phyloP scores from a whole-genome alignment of 2,797 vertebrate genomes.

The Rhabdomys pumilio region DNA sequence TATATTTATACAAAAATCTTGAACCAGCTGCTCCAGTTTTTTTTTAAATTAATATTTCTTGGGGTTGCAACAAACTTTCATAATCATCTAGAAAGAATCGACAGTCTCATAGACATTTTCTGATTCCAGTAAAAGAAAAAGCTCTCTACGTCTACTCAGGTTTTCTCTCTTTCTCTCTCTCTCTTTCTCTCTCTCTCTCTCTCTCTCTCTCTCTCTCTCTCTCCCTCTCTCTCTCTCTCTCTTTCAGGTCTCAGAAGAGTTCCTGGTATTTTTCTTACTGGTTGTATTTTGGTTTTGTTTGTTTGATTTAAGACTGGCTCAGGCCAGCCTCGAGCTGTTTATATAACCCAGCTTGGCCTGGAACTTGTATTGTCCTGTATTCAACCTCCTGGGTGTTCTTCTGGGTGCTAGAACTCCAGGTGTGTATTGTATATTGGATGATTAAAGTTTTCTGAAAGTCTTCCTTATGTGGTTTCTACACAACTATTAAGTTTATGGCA shows the following conservation, averaged over 20 bases:
- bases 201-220: accelerated
- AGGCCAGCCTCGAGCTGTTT: neutral
- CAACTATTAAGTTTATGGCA: neutral
- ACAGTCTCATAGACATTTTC: constrained; percentile 60
- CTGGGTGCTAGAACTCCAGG: neutral
- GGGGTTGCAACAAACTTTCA: constrained; percentile 59
- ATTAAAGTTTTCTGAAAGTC: constrained; percentile 24
- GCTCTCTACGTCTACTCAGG: constrained; percentile 30
- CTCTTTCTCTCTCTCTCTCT: accelerated
- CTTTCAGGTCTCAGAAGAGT: constrained; percentile 22
- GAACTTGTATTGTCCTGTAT: neutral
- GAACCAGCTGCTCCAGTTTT: constrained; percentile 70
- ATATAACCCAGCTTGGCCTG: too few species aligned
- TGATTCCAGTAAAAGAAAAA: constrained; percentile 33
- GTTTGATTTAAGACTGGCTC: neutral
- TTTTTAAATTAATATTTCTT: constrained; percentile 72
- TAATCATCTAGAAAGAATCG: constrained; percentile 66
- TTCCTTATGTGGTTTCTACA: neutral
- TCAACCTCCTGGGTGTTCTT: neutral
- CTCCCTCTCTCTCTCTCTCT: accelerated
- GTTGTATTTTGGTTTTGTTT: neutral
- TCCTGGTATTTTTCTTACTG: neutral
- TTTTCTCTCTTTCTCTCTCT: neutral
- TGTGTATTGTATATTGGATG: too few species aligned
- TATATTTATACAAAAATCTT: constrained; percentile 70